Conservation (phyloP, 2,888 invertebrate genomes). For the Hirtodrosophila cameraria region DNA sequence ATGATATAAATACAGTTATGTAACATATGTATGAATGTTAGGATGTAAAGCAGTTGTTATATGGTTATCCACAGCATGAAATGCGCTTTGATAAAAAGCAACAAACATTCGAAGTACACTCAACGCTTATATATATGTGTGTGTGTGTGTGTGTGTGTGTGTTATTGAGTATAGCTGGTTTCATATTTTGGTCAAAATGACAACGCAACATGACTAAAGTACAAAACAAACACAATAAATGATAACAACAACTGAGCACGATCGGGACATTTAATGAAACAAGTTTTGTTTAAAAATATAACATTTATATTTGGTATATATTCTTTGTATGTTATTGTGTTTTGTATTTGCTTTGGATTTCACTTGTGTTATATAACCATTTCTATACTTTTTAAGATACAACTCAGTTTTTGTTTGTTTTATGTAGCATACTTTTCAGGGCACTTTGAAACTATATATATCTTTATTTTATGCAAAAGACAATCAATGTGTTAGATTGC, state of each 20-base stretch:
- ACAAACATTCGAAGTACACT: constrained; percentile 57
- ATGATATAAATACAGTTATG: constrained; percentile 72
- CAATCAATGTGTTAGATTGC: background rate
- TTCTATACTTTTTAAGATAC: too few species aligned
- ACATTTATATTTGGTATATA: background rate
- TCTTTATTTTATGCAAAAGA: too few species aligned
- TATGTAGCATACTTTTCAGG: too few species aligned
- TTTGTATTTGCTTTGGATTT: constrained; percentile 4
- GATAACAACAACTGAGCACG: constrained; percentile 65
- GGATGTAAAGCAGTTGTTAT: constrained; percentile 9
- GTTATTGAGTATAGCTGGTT: constrained; percentile 13
- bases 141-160: constrained; percentile 16
- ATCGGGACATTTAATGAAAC: constrained; percentile 69
- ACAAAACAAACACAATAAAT: constrained; percentile 44
- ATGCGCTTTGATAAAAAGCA: constrained; percentile 51
- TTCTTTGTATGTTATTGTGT: background rate
- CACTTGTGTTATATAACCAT: background rate
- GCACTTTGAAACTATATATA: too few species aligned
- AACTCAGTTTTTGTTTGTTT: too few species aligned
- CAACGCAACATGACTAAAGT: constrained; percentile 58
- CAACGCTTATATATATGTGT: constrained; percentile 27
- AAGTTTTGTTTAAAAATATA: constrained; percentile 26
- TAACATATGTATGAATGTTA: constrained; percentile 9
- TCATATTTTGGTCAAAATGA: constrained; percentile 31
- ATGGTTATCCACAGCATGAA: constrained; percentile 31